Evolutionary conservation across 2,113 vertebrate species (phyloP), one percentile per base, ranked within the genome.

Genomic region (Pseudorhombus dupliciocellatus): DNA sequence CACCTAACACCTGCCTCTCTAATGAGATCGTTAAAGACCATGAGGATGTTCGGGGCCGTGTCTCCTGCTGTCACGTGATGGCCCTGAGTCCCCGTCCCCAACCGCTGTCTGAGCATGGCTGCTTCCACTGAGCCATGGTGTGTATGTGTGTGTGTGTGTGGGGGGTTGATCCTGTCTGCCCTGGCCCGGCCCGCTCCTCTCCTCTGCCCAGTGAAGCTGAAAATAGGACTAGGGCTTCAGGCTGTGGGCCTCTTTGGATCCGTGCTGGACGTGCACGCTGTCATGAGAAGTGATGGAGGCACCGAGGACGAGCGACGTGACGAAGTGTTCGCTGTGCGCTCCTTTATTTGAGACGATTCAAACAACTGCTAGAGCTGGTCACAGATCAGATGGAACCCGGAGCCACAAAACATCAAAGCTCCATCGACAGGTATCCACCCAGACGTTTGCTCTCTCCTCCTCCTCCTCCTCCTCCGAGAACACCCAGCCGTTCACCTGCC

Each of bases 131-230:
- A 57, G 25, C 28, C 42, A 5, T 58, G 71, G 7, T 58, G 26
- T 16, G 37, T 30, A 53, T 42, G 48, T 22, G n/a, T 51, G 40
- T 20, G 24, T 37, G 26, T 62, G 55, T 51, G 57, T 59, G 56
- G 9, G 60, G 70, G 68, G 68, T 84, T 75, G 86, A 81, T 87
- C 70, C 77, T 57, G 80, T 81, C 74, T 84, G 85, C 81, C 86
- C 72, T n/a, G 79, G 71, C 76, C 65, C 10, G 53, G 55, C 79
- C 81, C 77, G 18, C 85, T 53, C 1, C 75, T 87, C 85, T 79
- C 77, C 65, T 70, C 84, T 88, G 87, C 67, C 79, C 83, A 87
- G 56, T 92, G 86, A 87, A 91, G 90, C 91, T 91, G 88, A 90
- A 92, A 92, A 92, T 92, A 87, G 85, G 79, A 75, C 48, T 44